Evolutionary conservation across 2,797 vertebrate species (phyloP), one percentile per base, ranked within the genome.

Genomic region (Sebastes taczanowskii): DNA sequence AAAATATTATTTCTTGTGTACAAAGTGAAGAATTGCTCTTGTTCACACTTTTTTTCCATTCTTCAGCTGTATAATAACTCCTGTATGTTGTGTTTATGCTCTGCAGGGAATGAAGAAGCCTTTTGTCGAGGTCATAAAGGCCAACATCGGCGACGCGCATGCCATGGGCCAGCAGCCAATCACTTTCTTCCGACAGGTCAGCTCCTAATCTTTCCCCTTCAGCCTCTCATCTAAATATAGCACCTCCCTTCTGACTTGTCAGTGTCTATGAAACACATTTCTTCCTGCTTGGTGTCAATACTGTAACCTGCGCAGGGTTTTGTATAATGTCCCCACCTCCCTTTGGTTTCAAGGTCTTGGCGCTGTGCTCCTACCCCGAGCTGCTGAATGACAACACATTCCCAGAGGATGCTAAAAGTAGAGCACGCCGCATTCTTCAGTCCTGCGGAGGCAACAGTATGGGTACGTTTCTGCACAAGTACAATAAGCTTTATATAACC

Each of bases 111-210:
- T 95, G 46, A 96, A 97, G 93, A 98, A 98, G 56, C 97, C 97
- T 3, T 98, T 98, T 61, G 86, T 92, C 0, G 97, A 98, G 85
- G 96, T 98, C 81, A 97, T 99, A 72, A 96, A 95, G 42, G 97
- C 97, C 65, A 98, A 98, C 86, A 97, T 98, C 1, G 98, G 98
- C 1, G 98, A 99, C 1, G 97, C 97, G 0, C 98, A 99, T 2
- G 97, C 97, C 35, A 98, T 98, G 97, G 97, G 98, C 16, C 97
- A 99, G 92, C 96, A 92, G 49, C 97, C 97, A 77, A 97, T 99
- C 93, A 98, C 97, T 67, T 98, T 98, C 93, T 96, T 98, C 38
- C 94, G 97, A 77, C 97, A 98, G 97, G 98, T 98, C 82, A 56
- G 89, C 56, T 63, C 38, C 22, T 58, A 38, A n/a, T 3, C 52